phyloP scores from a whole-genome alignment of 2,888 invertebrate species.

The Tinea trinotella region DNA sequence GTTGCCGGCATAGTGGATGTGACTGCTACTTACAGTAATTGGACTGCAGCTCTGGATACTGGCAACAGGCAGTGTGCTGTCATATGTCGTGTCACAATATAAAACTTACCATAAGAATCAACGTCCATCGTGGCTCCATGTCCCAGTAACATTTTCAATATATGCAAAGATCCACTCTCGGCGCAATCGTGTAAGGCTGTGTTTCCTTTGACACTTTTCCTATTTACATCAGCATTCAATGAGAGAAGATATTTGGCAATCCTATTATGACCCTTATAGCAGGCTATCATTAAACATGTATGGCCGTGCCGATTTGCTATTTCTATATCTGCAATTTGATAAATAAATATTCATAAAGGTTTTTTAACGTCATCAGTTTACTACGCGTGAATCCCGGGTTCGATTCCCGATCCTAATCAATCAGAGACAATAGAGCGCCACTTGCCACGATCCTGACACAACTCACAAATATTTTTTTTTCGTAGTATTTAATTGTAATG shows the following conservation, averaged over 20 bases:
- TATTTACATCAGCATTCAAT: constrained; percentile 91
- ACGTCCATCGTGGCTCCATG: constrained; percentile 94
- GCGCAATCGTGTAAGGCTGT: constrained; percentile 99
- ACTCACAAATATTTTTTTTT: too few relatives aligned
- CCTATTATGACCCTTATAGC: constrained; percentile 93
- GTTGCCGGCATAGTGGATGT: too few relatives aligned
- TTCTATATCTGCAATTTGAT: constrained; percentile 83
- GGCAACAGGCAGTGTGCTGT: too few relatives aligned
- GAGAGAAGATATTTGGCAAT: constrained; percentile 92
- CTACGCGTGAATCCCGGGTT: too few relatives aligned
- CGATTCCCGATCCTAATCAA: too few relatives aligned
- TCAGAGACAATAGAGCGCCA: too few relatives aligned
- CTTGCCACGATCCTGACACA: too few relatives aligned
- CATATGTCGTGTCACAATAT: too few relatives aligned
- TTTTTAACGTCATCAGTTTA: too few relatives aligned
- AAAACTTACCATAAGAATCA: constrained; percentile 86
- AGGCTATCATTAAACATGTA: constrained; percentile 98
- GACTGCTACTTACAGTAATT: too few relatives aligned
- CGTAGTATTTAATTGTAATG: too few relatives aligned
- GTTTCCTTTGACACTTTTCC: constrained; percentile 93
- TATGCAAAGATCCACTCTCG: constrained; percentile 94
- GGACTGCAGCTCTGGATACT: too few relatives aligned
- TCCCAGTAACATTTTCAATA: constrained; percentile 88
- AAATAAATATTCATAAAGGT: neutral
- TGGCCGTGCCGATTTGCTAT: constrained; percentile 96